Percentiles rank a stretch among this genome's conserved stretches.
Conservation (phyloP, 1,140 invertebrate species). For the Teleopsis dalmanni region DNA sequence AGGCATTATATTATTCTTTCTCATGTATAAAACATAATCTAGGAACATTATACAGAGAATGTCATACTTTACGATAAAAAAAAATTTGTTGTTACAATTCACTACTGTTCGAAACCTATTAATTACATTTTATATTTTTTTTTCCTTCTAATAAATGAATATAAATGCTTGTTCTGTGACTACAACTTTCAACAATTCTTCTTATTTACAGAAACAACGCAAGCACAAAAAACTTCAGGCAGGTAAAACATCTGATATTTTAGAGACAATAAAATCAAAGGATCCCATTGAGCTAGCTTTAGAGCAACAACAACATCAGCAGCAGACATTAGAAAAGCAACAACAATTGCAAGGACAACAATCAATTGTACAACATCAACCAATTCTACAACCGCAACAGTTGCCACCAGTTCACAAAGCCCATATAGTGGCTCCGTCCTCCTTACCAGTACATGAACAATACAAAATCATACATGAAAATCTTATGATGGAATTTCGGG, state of each 20-base stretch:
- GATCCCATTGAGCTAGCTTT: constrained; percentile 32
- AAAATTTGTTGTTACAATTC: no score
- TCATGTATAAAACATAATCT: no score
- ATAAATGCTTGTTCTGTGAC: no score
- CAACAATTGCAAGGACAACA: no score
- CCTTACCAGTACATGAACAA: constrained; percentile 33
- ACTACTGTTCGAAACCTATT: no score
- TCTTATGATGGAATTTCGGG: constrained; percentile 40
- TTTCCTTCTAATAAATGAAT: no score
- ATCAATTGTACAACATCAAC: constrained; percentile 1
- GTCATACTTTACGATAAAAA: no score
- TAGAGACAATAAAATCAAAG: constrained; percentile 16
- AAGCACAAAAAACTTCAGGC: constrained; percentile 37
- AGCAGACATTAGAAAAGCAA: constrained; percentile 1
- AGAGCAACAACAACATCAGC: constrained; percentile 27
- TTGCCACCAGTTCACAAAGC: no score
- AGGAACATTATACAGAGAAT: no score
- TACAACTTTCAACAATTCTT: not conserved
- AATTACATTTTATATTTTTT: no score
- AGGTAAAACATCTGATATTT: constrained; percentile 2
- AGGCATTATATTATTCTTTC: no score
- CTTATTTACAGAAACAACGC: constrained; percentile 27
- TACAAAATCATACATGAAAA: constrained; percentile 41
- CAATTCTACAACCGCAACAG: constrained; percentile 15
- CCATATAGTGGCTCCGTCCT: constrained; percentile 2